These are phyloP conservation scores for Ectemnius continuus DNA, from an alignment of 2,888 invertebrate species.

Conservation along the genomic window DNA sequence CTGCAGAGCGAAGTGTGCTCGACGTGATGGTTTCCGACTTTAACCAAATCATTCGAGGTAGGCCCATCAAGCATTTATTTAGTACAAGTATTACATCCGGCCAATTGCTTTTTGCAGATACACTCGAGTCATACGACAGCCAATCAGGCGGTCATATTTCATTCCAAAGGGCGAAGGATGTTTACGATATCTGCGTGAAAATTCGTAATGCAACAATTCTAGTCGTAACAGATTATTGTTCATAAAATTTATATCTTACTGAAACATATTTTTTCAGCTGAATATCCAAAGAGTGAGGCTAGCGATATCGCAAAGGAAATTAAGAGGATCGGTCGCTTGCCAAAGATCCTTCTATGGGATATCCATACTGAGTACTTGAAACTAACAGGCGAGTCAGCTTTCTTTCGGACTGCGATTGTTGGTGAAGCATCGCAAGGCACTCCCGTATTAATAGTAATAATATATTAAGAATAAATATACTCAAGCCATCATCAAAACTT, in stretches of 20 bases:
- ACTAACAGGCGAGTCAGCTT: neutral
- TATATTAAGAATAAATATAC: neutral
- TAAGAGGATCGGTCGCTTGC: neutral
- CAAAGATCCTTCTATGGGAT: neutral
- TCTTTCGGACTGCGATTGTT: neutral
- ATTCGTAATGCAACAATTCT: neutral
- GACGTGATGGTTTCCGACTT: neutral
- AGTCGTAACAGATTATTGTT: too few relatives aligned
- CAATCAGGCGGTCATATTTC: neutral
- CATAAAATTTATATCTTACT: too few relatives aligned
- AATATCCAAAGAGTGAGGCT: neutral
- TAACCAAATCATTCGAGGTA: neutral
- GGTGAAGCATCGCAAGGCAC: too few relatives aligned
- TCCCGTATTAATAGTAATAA: neutral
- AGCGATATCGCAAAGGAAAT: neutral
- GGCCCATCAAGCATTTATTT: too few relatives aligned
- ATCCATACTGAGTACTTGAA: neutral
- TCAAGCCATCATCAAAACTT: neutral
- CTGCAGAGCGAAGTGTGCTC: neutral
- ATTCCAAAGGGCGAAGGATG: neutral
- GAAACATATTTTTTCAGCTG: neutral
- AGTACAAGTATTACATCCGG: neutral
- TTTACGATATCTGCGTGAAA: neutral
- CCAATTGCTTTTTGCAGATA: neutral
- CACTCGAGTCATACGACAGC: neutral